Conservation (phyloP, 2,888 invertebrate species). For the Oeneis ivallda region DNA sequence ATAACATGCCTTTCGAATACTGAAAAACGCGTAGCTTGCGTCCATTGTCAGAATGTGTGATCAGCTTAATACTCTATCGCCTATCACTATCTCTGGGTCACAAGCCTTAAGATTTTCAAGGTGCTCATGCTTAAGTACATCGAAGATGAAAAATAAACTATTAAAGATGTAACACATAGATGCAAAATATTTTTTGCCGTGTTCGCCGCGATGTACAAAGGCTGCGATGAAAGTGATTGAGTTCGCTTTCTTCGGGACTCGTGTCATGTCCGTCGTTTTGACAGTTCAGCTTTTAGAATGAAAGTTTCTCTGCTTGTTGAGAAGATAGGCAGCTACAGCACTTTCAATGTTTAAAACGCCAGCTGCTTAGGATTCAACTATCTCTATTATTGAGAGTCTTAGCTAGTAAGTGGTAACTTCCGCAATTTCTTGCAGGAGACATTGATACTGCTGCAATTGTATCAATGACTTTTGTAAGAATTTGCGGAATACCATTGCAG, state of each 20-base stretch:
- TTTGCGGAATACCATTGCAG: too few relatives aligned
- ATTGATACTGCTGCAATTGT: too few relatives aligned
- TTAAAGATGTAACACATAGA: slow-evolving; percentile 74
- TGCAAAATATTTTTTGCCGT: slow-evolving; percentile 70
- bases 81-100: slow-evolving; percentile 43
- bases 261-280: slow-evolving; percentile 49
- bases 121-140: slow-evolving; percentile 57
- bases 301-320: slow-evolving; percentile 42
- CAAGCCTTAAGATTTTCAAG: slow-evolving; percentile 48
- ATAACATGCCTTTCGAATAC: too few relatives aligned
- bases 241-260: slow-evolving; percentile 60
- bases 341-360: slow-evolving; percentile 34
- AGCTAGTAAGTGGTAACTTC: neutral
- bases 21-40: neutral
- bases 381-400: neutral
- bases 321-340: slow-evolving; percentile 18
- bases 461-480: too few relatives aligned
- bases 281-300: slow-evolving; percentile 48
- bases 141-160: slow-evolving; percentile 55
- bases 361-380: slow-evolving; percentile 12
- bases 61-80: slow-evolving; percentile 14
- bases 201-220: slow-evolving; percentile 65
- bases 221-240: slow-evolving; percentile 75
- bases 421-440: neutral
- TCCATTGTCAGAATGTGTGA: too few relatives aligned